phyloP scores from a whole-genome alignment of 2,888 invertebrate species.

The Oasisia sp. region DNA sequence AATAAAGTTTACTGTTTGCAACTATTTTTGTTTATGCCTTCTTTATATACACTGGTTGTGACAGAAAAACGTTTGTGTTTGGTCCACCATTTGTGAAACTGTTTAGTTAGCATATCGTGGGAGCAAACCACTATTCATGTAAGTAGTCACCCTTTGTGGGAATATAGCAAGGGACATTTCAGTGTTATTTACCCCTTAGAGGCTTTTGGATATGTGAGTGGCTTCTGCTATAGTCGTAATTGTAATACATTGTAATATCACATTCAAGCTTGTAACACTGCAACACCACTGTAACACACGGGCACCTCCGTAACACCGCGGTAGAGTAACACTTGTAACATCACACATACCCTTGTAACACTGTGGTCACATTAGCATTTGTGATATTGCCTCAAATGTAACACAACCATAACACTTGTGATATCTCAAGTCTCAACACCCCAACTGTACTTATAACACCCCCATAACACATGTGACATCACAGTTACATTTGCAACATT shows the following conservation, averaged over 20 bases:
- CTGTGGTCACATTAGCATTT: too few species aligned
- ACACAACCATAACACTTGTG: background rate
- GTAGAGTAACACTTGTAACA: background rate
- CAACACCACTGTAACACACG: too few species aligned
- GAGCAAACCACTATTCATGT: background rate
- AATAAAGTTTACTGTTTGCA: conserved; percentile 11
- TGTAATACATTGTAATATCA: background rate
- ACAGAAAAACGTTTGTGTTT: background rate
- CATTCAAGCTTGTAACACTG: background rate
- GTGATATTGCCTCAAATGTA: too few species aligned
- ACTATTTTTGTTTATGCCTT: background rate
- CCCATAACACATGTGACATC: background rate
- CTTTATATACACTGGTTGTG: background rate
- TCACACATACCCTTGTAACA: background rate
- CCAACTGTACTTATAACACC: background rate
- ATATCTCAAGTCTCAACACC: background rate
- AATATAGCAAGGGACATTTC: background rate
- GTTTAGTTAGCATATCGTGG: background rate
- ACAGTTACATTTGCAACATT: background rate
- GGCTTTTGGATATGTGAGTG: background rate
- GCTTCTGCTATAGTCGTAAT: background rate
- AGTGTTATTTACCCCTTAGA: background rate
- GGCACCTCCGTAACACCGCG: background rate
- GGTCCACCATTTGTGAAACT: background rate
- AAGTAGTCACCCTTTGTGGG: background rate